These are phyloP conservation scores for Arremon brunneinucha DNA, from an alignment of 2,797 vertebrate species.

Conservation along the genomic window DNA sequence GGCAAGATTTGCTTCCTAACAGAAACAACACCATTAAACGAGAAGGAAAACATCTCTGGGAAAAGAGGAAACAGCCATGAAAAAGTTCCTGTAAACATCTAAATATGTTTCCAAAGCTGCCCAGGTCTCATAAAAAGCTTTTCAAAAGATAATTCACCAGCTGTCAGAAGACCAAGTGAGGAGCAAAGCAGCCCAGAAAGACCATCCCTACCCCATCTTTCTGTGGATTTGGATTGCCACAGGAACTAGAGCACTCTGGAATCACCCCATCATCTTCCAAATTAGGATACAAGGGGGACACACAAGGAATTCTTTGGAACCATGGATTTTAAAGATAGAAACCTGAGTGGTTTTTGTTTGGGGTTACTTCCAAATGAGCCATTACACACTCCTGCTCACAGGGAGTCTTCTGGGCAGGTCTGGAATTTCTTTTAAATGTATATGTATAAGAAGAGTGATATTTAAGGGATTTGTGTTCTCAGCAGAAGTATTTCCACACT, in stretches of 20 bases:
- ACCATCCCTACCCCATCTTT: neutral
- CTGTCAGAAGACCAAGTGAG: constrained; percentile 40
- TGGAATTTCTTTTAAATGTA: neutral
- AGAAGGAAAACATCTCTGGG: constrained; percentile 47
- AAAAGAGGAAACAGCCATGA: constrained; percentile 34
- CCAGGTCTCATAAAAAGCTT: constrained; percentile 51
- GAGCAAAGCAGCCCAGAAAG: constrained; percentile 41
- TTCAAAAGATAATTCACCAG: constrained; percentile 62
- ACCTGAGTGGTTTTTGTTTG: neutral
- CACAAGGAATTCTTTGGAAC: neutral
- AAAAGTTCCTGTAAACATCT: constrained; percentile 41
- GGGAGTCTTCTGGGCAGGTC: neutral
- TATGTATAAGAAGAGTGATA: neutral
- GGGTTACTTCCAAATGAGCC: neutral
- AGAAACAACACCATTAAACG: constrained; percentile 41
- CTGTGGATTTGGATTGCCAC: neutral
- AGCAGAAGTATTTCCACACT: neutral
- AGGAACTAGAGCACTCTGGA: neutral
- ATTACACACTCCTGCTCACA: neutral
- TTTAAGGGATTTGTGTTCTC: constrained; percentile 13
- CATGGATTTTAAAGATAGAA: neutral
- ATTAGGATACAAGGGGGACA: neutral
- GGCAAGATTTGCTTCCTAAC: constrained; percentile 46
- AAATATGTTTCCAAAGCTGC: constrained; percentile 24
- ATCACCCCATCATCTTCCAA: neutral